These are phyloP conservation scores for Ceratoteleas bidentatus DNA, from an alignment of 1,140 invertebrate species.

Conservation along the genomic window DNA sequence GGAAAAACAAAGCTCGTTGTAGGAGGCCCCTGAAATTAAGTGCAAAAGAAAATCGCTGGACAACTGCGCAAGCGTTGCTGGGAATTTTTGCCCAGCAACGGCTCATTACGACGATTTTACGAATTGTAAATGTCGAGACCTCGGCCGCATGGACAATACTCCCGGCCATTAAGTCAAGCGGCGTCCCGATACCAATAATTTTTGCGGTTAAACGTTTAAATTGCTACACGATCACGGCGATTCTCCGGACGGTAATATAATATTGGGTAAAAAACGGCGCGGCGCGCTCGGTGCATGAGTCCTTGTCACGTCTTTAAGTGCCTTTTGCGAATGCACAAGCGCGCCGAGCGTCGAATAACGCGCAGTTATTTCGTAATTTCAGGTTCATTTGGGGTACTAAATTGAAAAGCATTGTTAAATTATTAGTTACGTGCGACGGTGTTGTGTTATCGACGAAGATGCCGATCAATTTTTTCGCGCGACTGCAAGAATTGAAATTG, in stretches of 20 bases:
- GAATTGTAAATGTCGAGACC: conserved; percentile 61
- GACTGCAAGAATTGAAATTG: neutral
- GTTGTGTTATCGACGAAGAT: conserved; percentile 12
- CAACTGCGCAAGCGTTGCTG: conserved; percentile 18
- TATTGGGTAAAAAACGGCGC: conserved; percentile 52
- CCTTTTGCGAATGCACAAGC: conserved; percentile 50
- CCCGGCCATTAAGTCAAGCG: conserved; percentile 67
- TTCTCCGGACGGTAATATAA: conserved; percentile 55
- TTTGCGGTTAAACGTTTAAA: conserved; percentile 77
- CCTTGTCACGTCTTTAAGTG: conserved; percentile 63
- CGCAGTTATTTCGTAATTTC: conserved; percentile 47
- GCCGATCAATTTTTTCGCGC: conserved; percentile 9
- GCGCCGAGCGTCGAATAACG: conserved; percentile 25
- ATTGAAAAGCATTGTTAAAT: conserved; percentile 47
- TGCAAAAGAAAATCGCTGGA: conserved; percentile 49
- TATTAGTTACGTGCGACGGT: conserved; percentile 7
- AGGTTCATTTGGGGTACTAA: conserved; percentile 14
- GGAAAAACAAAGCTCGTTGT: conserved; percentile 29
- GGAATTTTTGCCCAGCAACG: conserved; percentile 48
- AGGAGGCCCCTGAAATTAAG: conserved; percentile 42
- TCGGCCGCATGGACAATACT: conserved; percentile 67
- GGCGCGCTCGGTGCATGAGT: conserved; percentile 38
- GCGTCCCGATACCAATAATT: conserved; percentile 75
- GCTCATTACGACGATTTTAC: conserved; percentile 65
- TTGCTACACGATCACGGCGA: conserved; percentile 73